Conservation (phyloP, 2,888 invertebrate species). For the Tethea ocularis region DNA sequence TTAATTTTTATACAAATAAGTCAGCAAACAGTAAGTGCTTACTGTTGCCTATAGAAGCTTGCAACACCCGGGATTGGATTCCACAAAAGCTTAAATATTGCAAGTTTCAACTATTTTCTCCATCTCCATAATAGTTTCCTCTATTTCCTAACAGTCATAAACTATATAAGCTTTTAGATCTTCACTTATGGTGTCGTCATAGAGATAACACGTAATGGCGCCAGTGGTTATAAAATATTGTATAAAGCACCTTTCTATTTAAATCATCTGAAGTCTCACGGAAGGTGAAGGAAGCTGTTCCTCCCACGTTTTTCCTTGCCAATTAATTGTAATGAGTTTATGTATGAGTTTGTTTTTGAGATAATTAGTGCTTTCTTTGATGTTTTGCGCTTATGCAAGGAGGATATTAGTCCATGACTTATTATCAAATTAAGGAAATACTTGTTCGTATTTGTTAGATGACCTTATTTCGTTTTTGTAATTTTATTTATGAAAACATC, state of each 20-base stretch:
- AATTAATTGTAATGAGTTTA: neutral
- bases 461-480: no score
- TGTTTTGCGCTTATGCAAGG: neutral
- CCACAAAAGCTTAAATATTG: neutral
- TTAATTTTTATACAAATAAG: no score
- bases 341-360: neutral
- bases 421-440: no score
- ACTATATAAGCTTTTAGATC: neutral
- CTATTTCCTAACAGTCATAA: neutral
- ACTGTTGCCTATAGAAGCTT: no score
- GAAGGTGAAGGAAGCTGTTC: constrained; percentile 37
- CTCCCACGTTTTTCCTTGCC: constrained; percentile 43
- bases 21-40: no score
- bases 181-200: neutral
- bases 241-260: neutral
- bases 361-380: neutral
- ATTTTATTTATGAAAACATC: no score
- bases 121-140: neutral
- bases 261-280: constrained; percentile 33
- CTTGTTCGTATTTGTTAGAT: no score
- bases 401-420: no score
- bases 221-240: neutral
- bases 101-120: neutral
- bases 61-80: no score
- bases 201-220: neutral